These are phyloP conservation scores for Eupithecia tripunctaria DNA, from an alignment of 2,888 invertebrate species.

Conservation along the genomic window DNA sequence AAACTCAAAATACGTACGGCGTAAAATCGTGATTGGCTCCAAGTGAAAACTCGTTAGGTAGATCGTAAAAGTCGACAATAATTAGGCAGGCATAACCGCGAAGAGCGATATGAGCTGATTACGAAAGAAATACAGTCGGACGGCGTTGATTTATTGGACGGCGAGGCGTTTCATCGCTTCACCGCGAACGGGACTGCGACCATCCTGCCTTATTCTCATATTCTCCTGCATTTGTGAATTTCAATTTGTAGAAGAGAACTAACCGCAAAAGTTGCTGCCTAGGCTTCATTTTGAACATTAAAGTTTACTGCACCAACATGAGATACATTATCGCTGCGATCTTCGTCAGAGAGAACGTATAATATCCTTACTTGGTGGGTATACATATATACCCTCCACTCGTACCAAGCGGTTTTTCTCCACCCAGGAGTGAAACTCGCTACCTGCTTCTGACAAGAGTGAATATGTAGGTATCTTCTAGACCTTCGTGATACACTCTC, in stretches of 20 bases:
- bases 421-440: too few relatives aligned
- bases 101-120: constrained; percentile 83
- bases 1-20: constrained; percentile 72
- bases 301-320: background rate
- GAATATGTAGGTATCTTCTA: too few relatives aligned
- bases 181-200: constrained; percentile 43
- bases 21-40: constrained; percentile 83
- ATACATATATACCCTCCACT: too few relatives aligned
- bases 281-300: background rate
- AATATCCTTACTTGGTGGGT: too few relatives aligned
- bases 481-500: too few relatives aligned
- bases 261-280: background rate
- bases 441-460: too few relatives aligned
- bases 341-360: background rate
- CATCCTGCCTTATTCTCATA: background rate
- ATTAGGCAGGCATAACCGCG: constrained; percentile 81
- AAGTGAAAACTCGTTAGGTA: constrained; percentile 82
- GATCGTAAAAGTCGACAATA: constrained; percentile 84
- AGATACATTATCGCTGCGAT: too few relatives aligned
- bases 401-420: too few relatives aligned
- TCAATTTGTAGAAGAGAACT: background rate
- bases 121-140: constrained; percentile 83
- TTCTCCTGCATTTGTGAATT: constrained; percentile 1
- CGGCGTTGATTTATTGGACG: constrained; percentile 78
- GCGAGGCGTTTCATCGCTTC: constrained; percentile 71